Base-by-base conservation (phyloP, 2,797 vertebrate species). In the Gorsachius magnificus region DNA sequence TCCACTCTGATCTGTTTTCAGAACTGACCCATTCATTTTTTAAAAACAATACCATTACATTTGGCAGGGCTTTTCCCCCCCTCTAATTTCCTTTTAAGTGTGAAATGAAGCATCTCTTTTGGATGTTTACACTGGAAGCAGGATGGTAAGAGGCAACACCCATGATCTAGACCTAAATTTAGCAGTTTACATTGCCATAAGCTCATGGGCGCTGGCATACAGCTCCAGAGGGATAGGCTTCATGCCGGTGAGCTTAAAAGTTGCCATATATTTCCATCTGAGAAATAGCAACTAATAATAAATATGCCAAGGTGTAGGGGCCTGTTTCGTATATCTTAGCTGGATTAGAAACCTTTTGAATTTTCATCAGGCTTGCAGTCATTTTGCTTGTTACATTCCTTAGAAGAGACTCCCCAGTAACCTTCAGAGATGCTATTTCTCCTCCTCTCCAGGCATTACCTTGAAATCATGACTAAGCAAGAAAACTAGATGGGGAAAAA, bases 361-460 rank as follows among this genome's bases (percentile, higher is more conserved):
- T 96, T 97, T 95, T 91, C 75, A 82, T 91, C 56, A 81, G 51
- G 31, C 20, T 89, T 91, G 54, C 54, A 69, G 86, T 71, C 68
- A 64, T 83, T 90, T 85, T 68, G 29, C 36, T 68, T 63, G 11
- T 84, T 83, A 56, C 10, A 33, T 69, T 64, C 51, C 48, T 75
- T 64, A 35, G 41, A 66, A 82, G 20, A 87, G 35, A 58, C 50
- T 65, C 43, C 43, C 46, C 45, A 64, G 5, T 33, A 80, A 54
- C 29, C 68, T 96, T 94, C 63, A 80, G 83, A 87, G 57, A 46
- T 68, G 38, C 10, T 87, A 76, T 92, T 95, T 92, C 28, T 75
- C 38, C 77, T 93, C 18, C 38, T 84, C 33, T 75, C 22, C 2
- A 35, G 63, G 48, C 31, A 63, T 68, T 80, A 50, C 25, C 22